Evolutionary conservation across 2,113 vertebrate genomes (phyloP), one percentile per base, ranked within the genome.

Genomic region (Neodon shergylaensis): DNA sequence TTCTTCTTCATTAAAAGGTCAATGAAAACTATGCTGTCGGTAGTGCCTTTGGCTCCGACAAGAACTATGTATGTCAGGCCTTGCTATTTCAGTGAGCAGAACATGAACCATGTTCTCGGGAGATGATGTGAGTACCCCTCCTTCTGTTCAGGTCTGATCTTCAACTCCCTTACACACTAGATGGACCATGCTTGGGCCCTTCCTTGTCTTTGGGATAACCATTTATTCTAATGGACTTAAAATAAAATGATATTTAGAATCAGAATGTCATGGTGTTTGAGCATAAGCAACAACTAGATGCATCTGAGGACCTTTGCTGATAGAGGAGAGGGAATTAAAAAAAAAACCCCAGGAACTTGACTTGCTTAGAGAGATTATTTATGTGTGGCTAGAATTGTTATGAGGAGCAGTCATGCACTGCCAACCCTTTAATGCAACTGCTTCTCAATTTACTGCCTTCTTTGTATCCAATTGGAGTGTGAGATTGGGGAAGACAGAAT

Each of bases 401-500:
- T 63, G 33, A 49, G 47, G 7, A 31, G 49, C 26, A 49, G 17
- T 2, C n/a, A 14, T 12, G 0, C 36, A 26, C 0, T 24, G 5
- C 42, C 7, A 12, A 14, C 17, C 12, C 19, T 17, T 2, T 42
- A 54, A 61, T 5, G 7, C 0, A 0, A 7, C n/a, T 47, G 12
- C 4, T 42, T 91, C 26, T 33, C 26, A 22, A 39, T 49, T 68
- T 94, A 49, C 2, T 14, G 16, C 83, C 61, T 66, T 90, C 26
- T 47, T 6, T 52, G 54, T 68, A 24, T 39, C 21, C 8, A 36
- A 0, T 28, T 52, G 33, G 91, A 44, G 28, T 19, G 13, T 54
- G 7, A 7, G 22, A 14, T 2, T 22, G 17, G n/a, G 24, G 58
- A 9, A 39, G 42, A 33, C 19, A 36, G 68, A 39, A 7, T 76